Evolutionary conservation across 2,113 vertebrate species (phyloP), one percentile per base, ranked within the genome.

Genomic region (Tupaia chinensis): DNA sequence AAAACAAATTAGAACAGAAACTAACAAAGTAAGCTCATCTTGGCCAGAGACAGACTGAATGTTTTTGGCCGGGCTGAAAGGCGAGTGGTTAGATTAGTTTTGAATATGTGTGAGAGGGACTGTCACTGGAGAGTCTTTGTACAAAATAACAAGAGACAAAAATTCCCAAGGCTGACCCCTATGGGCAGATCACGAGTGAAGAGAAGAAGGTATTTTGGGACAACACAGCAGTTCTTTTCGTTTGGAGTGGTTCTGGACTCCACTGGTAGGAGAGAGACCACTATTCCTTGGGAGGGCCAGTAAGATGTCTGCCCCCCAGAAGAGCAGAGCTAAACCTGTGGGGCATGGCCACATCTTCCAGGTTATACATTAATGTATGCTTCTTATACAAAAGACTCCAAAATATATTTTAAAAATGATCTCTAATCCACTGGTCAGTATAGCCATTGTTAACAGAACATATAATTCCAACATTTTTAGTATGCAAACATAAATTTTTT

Each of bases 1-100:
- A 69, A 76, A 85, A 76, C 25, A 92, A 85, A 86, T 82, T 68
- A 89, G 76, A 81, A n/a, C 54, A 87, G 53, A 92, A 29, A 73
- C 5, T 16, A 68, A 80, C 61, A 32, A 56, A 0, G 70, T 78
- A 68, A 69, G 70, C 58, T 68, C 66, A 23, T 25, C 72, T 58
- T n/a, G 14, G 66, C 78, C 56, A 87, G 1, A 25, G 63, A 80
- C 27, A 34, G 54, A 60, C 70, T 16, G n/a, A 54, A 54, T 7
- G 25, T 77, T 81, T 69, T 44, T 17, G 77, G 68, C 3, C 76
- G 17, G 34, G 69, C 54, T 44, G 4, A 84, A 68, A 90, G 80
- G 74, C 91, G 17, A 85, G 25, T 23, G 34, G 23, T 20, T 32
- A 58, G 85, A 77, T 60, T 58, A 34, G 23, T 29, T 13, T 11